A percentile compares a stretch with the other conserved stretches of the same genome.
Conservation (phyloP, 2,888 invertebrate genomes). For the Octonoba sinensis region DNA sequence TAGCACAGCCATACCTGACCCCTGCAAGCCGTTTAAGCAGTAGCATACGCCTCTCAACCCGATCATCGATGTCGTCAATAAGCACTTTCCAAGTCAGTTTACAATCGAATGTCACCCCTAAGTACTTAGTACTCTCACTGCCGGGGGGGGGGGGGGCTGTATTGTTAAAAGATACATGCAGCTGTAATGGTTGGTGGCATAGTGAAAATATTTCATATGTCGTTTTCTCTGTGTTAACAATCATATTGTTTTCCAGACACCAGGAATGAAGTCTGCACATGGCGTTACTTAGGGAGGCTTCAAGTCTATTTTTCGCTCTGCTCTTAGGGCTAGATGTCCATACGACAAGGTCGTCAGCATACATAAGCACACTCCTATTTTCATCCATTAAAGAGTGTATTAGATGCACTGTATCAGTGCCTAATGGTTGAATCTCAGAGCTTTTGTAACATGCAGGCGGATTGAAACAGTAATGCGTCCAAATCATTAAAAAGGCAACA, state of each 20-base stretch:
- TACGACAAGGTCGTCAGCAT: background rate
- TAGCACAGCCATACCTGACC: too few species aligned
- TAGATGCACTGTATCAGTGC: too few species aligned
- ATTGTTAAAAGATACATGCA: conserved; percentile 2
- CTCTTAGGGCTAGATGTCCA: background rate
- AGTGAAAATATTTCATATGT: conserved; percentile 2
- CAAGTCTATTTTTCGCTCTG: background rate
- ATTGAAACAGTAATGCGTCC: too few species aligned
- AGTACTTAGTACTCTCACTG: conserved; percentile 2
- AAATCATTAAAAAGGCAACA: too few species aligned
- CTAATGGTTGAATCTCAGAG: too few species aligned
- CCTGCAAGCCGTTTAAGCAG: too few species aligned
- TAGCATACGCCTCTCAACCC: too few species aligned
- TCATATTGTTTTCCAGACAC: conserved; percentile 12
- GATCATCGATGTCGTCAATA: too few species aligned
- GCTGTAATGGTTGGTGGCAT: background rate
- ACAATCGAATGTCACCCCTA: too few species aligned
- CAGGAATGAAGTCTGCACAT: conserved; percentile 9
- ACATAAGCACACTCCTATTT: background rate
- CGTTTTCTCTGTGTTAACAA: conserved; percentile 22
- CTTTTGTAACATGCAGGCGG: too few species aligned
- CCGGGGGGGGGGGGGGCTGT: background rate
- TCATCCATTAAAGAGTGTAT: too few species aligned
- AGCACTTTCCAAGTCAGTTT: too few species aligned
- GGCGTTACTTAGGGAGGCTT: conserved; percentile 4